Evolutionary conservation across 2,113 vertebrate species (phyloP).

Genomic region (Coracopsis vasa): DNA sequence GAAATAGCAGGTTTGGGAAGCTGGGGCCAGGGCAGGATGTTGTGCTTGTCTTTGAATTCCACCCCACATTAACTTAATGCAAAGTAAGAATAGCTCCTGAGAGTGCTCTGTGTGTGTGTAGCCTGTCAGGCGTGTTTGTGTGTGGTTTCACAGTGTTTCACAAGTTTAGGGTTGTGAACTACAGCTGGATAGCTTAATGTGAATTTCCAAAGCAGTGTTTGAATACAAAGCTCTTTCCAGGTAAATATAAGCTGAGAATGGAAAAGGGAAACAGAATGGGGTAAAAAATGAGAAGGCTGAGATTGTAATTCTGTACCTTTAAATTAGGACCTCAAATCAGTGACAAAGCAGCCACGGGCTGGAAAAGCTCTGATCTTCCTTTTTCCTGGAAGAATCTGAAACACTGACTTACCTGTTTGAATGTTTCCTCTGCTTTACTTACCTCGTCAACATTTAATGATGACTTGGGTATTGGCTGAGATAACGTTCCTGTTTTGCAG

Average conservation of each 20-base stretch:
- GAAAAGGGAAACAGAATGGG: background rate
- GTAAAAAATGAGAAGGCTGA: background rate
- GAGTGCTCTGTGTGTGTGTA: background rate
- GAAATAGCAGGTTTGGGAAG: background rate
- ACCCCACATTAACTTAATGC: fast-evolving
- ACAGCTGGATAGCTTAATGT: background rate
- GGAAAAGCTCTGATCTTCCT: background rate
- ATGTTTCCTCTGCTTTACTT: background rate
- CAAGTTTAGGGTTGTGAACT: background rate
- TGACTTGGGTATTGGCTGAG: background rate
- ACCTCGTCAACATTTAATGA: background rate
- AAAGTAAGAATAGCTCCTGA: background rate
- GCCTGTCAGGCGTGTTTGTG: background rate
- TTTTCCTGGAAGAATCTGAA: background rate
- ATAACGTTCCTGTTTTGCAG: too few species aligned
- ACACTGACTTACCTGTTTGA: background rate
- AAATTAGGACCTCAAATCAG: fast-evolving
- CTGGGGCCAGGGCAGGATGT: background rate
- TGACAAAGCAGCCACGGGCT: background rate
- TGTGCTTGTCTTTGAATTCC: background rate
- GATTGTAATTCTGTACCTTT: background rate
- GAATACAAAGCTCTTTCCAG: background rate
- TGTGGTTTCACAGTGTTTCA: background rate
- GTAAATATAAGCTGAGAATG: background rate
- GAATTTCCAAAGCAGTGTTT: background rate